A percentile compares a stretch with the other conserved stretches of the same genome.
Evolutionary conservation across 2,797 vertebrate species (phyloP).

Genomic region (Neomorphus geoffroyi): DNA sequence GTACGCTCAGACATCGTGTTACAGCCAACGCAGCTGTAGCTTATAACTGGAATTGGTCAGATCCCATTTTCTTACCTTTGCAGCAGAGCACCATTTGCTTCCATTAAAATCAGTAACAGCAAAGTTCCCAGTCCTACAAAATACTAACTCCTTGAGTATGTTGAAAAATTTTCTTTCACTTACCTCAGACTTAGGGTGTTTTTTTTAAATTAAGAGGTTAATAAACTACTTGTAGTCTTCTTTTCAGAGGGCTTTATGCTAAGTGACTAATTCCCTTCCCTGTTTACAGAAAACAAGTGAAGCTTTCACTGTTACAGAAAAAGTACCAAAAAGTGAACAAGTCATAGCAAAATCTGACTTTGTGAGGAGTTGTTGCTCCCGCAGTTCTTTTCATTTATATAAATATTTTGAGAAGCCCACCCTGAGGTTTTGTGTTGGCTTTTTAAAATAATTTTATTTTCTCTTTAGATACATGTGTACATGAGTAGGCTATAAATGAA

Average conservation of each 20-base stretch:
- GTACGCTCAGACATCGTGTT: not conserved
- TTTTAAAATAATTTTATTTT: not conserved
- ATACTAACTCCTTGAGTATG: not conserved
- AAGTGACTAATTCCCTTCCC: not conserved
- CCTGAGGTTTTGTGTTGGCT: not conserved
- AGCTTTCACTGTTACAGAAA: not conserved
- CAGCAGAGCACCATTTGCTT: not conserved
- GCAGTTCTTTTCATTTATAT: not conserved
- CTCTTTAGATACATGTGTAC: not conserved
- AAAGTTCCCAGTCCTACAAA: not conserved
- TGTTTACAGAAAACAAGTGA: not conserved
- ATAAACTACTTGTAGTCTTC: not conserved
- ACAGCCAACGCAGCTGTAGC: not conserved
- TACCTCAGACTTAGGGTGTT: not conserved
- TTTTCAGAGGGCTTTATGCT: not conserved
- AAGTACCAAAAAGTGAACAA: not conserved
- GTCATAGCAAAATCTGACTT: constrained; percentile 10
- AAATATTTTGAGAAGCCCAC: constrained; percentile 24
- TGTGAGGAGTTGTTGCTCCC: constrained; percentile 7
- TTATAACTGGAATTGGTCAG: not conserved
- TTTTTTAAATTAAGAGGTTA: not conserved
- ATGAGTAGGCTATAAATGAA: not conserved
- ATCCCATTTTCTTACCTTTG: not conserved
- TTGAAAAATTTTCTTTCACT: not conserved
- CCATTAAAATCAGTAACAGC: not conserved